phyloP scores from a whole-genome alignment of 2,797 vertebrate genomes.

The Clarias fuscus region DNA sequence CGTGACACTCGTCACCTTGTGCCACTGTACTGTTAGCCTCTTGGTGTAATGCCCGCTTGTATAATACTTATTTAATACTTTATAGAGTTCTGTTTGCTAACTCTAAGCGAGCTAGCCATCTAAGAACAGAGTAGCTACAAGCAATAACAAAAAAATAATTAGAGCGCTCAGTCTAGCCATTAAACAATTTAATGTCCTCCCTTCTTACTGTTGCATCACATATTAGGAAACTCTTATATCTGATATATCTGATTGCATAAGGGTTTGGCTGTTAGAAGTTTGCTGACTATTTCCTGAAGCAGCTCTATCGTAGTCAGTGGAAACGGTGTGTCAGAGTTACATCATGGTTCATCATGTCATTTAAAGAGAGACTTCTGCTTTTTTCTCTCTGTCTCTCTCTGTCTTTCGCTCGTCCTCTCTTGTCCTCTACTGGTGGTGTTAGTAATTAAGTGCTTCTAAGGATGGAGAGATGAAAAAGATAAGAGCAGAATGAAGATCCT shows the following conservation, averaged over 20 bases:
- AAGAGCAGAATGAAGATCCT: constrained; percentile 46
- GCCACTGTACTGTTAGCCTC: background rate
- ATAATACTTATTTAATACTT: background rate
- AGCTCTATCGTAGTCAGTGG: background rate
- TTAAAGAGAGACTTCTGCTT: background rate
- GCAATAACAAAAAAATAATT: background rate
- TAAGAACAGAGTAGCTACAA: background rate
- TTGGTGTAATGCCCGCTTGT: background rate
- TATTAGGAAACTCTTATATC: background rate
- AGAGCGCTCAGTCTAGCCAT: background rate
- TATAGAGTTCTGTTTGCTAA: background rate
- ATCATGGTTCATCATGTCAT: constrained; percentile 9
- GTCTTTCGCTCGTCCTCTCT: constrained; percentile 4
- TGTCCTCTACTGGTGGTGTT: constrained; percentile 40
- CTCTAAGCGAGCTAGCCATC: background rate
- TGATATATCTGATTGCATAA: background rate
- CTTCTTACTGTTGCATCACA: background rate
- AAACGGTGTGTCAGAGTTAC: constrained; percentile 9
- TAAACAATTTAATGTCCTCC: background rate
- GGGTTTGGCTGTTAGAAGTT: background rate
- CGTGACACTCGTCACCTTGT: background rate
- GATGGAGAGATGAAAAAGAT: constrained; percentile 56
- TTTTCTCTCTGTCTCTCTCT: background rate
- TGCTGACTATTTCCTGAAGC: background rate
- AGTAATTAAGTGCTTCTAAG: constrained; percentile 54